Evolutionary conservation across 2,797 vertebrate species (phyloP), one percentile per base, ranked within the genome.

Genomic region (Capromys pilorides): DNA sequence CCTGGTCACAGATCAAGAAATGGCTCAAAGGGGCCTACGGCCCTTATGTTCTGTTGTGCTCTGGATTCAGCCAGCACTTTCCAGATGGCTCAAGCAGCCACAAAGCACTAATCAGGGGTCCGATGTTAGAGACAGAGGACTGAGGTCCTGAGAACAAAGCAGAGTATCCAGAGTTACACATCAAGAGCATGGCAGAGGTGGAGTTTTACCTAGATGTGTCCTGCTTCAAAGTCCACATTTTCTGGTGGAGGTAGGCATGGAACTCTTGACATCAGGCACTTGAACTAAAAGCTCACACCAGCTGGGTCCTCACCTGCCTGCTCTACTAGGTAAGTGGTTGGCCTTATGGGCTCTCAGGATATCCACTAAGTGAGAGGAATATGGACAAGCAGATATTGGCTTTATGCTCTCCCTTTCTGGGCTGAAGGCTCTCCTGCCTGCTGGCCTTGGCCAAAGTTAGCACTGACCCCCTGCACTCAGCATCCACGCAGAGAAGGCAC

Each of bases 291-390:
- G 49, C 36, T 94, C 24, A 10, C 10, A 4, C 69, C 84, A 86
- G 84, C 88, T 86, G 69, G 62, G 41, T 26, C 26, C 54, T 85
- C 31, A 31, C 85, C 77, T 83, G 75, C 81, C 81, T 69, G 79
- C 9, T 24, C 62, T 73, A 57, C 77, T 33, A 5, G 19, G 69
- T 61, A 28, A 95, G 62, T 67, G 49, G 84, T 49, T 0, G 0
- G 73, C 66, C 81, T 89, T 59, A 83, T 64, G 88, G 90, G 54
- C 73, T 75, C 77, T 93, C 64, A 71, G 77, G 86, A 87, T 31
- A 45, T 26, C 31, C 82, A 88, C 77, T 12, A 69, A 94, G 64
- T 26, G 39, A 83, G 59, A 62, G 79, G 8, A 73, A 92, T 62
- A 87, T 2, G 49, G 54, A 88, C 0, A 11, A 81, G 82, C 66